Evolutionary conservation across 2,888 invertebrate species (phyloP).

Genomic region (Azorinus chamasolen): DNA sequence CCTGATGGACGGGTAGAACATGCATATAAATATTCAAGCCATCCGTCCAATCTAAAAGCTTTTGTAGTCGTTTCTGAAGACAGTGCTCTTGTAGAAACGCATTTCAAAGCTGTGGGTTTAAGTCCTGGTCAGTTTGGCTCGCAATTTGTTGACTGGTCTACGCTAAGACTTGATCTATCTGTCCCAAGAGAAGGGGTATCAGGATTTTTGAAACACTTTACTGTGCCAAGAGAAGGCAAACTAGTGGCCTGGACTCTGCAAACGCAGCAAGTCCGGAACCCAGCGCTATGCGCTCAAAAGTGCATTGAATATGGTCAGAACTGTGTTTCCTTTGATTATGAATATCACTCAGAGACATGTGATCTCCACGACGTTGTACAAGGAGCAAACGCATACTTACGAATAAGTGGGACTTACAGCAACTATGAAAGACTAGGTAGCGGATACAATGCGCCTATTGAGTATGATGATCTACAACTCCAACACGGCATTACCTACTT

Average conservation of each 20-base stretch:
- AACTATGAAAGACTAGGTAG: slow-evolving; percentile 71
- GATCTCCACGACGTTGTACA: slow-evolving; percentile 70
- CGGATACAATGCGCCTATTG: slow-evolving; percentile 64
- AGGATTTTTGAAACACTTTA: slow-evolving; percentile 59
- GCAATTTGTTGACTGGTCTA: slow-evolving; percentile 66
- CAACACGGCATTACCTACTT: slow-evolving; percentile 70
- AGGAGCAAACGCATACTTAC: slow-evolving; percentile 66
- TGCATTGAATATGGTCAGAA: slow-evolving; percentile 64
- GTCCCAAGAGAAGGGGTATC: slow-evolving; percentile 28
- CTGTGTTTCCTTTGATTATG: slow-evolving; percentile 75
- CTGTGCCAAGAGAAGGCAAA: slow-evolving; percentile 65
- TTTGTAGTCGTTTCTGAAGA: slow-evolving; percentile 74
- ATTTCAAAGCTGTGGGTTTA: slow-evolving; percentile 68
- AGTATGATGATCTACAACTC: slow-evolving; percentile 56
- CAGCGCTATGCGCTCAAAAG: slow-evolving; percentile 61
- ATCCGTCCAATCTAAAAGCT: slow-evolving; percentile 67
- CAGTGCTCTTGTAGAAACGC: slow-evolving; percentile 60
- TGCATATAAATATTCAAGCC: slow-evolving; percentile 70
- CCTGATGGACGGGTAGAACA: slow-evolving; percentile 77
- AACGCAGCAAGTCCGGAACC: slow-evolving; percentile 35
- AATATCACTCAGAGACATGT: slow-evolving; percentile 69
- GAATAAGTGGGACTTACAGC: slow-evolving; percentile 67
- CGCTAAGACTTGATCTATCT: slow-evolving; percentile 50
- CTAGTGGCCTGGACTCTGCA: slow-evolving; percentile 58
- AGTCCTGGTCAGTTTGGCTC: slow-evolving; percentile 68